Conservation (phyloP, 92 coral and sea anemone species). For the Virgularia gustaviana region DNA sequence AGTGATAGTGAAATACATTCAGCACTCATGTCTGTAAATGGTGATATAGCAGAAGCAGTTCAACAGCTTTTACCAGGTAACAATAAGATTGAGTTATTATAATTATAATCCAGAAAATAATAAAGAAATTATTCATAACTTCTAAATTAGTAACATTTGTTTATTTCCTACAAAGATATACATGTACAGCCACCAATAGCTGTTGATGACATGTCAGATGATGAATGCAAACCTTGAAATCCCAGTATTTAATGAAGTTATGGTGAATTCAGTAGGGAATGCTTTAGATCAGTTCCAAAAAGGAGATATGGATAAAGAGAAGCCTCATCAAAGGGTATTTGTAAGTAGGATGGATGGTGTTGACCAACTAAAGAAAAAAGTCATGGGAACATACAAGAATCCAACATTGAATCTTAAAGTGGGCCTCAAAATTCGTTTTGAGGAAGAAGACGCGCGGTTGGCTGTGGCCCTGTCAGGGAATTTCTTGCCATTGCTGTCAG, state of each 20-base stretch:
- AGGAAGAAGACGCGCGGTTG: conserved; percentile 15
- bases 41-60: not conserved
- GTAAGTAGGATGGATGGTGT: conserved; percentile 5
- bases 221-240: not conserved
- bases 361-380: conserved; percentile 1
- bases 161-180: not conserved
- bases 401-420: conserved; percentile 6
- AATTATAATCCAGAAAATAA: not conserved
- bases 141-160: not conserved
- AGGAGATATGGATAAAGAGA: not conserved
- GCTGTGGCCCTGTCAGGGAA: conserved; percentile 1
- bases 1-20: not conserved
- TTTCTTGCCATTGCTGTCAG: conserved; percentile 11
- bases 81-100: not conserved
- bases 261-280: not conserved
- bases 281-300: not conserved
- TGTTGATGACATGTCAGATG: not conserved
- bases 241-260: conserved; percentile 1
- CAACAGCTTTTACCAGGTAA: conserved; percentile 1
- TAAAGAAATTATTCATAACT: not conserved
- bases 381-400: not conserved
- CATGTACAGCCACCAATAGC: too few relatives aligned
- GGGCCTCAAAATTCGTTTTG: not conserved
- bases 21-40: not conserved
- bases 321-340: conserved; percentile 9